These are phyloP conservation scores for Chiroxiphia lanceolata DNA, from an alignment of 2,797 vertebrate species.

Conservation along the genomic window DNA sequence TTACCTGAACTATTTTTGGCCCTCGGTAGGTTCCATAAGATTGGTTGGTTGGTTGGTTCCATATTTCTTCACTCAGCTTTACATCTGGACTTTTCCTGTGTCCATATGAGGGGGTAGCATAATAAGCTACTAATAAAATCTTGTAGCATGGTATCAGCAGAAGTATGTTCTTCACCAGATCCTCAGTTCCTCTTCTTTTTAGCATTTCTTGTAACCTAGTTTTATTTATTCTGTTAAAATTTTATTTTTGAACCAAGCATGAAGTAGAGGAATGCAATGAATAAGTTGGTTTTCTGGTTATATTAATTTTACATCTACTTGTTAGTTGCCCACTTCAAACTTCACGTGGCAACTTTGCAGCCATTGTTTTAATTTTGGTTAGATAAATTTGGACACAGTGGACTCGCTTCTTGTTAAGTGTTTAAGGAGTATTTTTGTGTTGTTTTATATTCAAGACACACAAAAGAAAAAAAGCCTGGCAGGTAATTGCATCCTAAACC, in stretches of 20 bases:
- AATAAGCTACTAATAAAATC: not conserved
- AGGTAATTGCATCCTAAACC: not conserved
- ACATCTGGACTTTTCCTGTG: not conserved
- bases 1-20: not conserved
- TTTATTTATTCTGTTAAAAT: not conserved
- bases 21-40: not conserved
- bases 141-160: fast-evolving
- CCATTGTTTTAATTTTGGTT: not conserved
- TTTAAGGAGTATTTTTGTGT: not conserved
- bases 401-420: not conserved
- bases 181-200: not conserved
- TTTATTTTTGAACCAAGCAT: not conserved
- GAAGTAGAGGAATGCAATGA: not conserved
- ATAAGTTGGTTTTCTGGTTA: not conserved
- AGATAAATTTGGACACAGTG: not conserved
- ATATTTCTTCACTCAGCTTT: not conserved
- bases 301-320: not conserved
- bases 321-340: not conserved
- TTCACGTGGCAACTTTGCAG: not conserved
- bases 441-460: not conserved
- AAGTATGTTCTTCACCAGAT: not conserved
- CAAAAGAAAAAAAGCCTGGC: not conserved
- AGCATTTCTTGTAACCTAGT: not conserved
- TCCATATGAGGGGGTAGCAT: fast-evolving
- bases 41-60: too few species aligned